Conservation (phyloP, 1,140 invertebrate genomes). For the Sarcophaga peregrina region DNA sequence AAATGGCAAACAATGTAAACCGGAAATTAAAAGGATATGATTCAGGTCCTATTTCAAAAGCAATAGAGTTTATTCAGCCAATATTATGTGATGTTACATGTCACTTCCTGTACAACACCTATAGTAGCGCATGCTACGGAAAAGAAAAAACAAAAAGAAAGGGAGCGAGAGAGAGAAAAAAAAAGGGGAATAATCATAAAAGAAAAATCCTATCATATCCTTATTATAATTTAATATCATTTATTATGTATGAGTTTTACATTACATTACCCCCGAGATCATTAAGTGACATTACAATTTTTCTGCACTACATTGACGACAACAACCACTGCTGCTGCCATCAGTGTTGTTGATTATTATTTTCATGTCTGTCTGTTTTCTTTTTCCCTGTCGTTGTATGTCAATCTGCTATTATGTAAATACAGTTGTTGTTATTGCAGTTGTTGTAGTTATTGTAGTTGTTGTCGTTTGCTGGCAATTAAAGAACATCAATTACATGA, state of each 20-base stretch:
- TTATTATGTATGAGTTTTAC: constrained; percentile 37
- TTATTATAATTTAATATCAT: constrained; percentile 35
- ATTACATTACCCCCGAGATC: constrained; percentile 33
- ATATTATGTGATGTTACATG: too few relatives aligned
- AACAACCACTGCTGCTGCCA: constrained; percentile 8
- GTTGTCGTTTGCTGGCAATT: constrained; percentile 29
- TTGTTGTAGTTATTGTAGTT: background rate
- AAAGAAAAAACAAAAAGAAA: too few relatives aligned
- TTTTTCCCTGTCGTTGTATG: background rate
- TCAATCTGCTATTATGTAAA: background rate
- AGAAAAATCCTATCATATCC: constrained; percentile 33
- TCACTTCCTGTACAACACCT: too few relatives aligned
- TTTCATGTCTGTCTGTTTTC: background rate
- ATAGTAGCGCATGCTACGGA: too few relatives aligned
- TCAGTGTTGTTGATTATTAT: background rate
- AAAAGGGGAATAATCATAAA: background rate
- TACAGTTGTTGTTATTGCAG: background rate
- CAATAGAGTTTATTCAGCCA: too few relatives aligned
- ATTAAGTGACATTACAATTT: constrained; percentile 38
- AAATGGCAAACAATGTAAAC: too few relatives aligned
- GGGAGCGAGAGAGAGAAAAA: background rate
- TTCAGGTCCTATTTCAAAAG: too few relatives aligned
- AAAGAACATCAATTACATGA: constrained; percentile 42
- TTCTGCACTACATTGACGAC: constrained; percentile 4
- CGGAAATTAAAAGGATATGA: too few relatives aligned